Conservation (phyloP, 2,888 invertebrate species). For the Thereva nobilitata region DNA sequence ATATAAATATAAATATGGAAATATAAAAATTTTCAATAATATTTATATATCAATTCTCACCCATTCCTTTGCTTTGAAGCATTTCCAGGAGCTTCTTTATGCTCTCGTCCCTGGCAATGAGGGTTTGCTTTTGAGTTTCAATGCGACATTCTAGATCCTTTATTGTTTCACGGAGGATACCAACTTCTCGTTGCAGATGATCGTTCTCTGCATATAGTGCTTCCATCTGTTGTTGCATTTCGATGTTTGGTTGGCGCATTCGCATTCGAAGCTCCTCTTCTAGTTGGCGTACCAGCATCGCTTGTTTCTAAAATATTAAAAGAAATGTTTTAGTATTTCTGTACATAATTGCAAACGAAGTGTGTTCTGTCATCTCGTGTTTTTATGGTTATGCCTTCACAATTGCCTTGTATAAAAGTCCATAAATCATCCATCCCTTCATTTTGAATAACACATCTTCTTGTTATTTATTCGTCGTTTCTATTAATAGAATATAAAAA, state of each 20-base stretch:
- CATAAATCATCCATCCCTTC: no score
- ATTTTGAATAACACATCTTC: no score
- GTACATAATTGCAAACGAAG: not conserved
- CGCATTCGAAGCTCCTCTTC: slow-evolving; percentile 89
- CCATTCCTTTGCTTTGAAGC: slow-evolving; percentile 96
- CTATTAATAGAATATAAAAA: no score
- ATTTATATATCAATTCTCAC: slow-evolving; percentile 63
- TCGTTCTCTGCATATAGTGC: slow-evolving; percentile 91
- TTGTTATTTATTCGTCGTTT: no score
- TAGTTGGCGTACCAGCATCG: slow-evolving; percentile 88
- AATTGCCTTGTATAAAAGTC: no score
- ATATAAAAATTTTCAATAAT: slow-evolving; percentile 4
- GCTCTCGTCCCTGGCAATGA: slow-evolving; percentile 95
- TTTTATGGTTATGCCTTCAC: no score
- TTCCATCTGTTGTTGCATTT: slow-evolving; percentile 91
- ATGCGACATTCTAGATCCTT: slow-evolving; percentile 96
- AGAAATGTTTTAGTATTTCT: slow-evolving; percentile 48
- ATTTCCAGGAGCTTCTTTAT: slow-evolving; percentile 98
- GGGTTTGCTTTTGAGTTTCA: slow-evolving; percentile 97
- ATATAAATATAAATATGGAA: slow-evolving; percentile 7
- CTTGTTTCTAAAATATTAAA: slow-evolving; percentile 78
- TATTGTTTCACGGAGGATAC: slow-evolving; percentile 89
- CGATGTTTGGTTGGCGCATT: slow-evolving; percentile 87
- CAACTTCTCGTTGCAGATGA: slow-evolving; percentile 89
- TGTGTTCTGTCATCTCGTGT: no score